Base-by-base conservation (phyloP, 1,140 invertebrate genomes). In the Onthophagus taurus region DNA sequence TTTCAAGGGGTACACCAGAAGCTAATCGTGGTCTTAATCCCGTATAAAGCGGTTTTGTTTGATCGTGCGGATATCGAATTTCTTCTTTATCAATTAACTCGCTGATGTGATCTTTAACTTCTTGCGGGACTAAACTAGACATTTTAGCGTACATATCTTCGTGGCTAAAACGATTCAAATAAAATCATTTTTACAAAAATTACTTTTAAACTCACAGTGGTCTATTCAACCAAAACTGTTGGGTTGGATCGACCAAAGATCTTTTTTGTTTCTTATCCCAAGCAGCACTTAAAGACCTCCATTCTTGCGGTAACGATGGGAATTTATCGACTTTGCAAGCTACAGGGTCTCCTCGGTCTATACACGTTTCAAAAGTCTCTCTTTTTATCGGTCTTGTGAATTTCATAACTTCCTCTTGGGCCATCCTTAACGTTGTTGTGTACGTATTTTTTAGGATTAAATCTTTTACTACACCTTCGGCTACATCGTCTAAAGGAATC, bases 401-500 rank as follows among this genome's bases (percentile, higher is more conserved):
- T 16, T 41, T 41, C 39, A n/a, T 36, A 13, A 42, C 34, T 38
- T 48, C 42, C 31, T 46, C 26, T 12, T 34, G 35, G 2, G 37
- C 39, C 45, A 50, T 38, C 13, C 48, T 46, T 47, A 47, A 54
- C 24, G 59, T 58, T 13, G 58, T 54, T 12, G 49, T 59, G 36
- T 64, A 64, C 41, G 53, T 51, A 34, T 52, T 49, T 2, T 55
- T 31, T 18, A 49, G 46, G 5, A 63, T 18, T 5, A 57, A 4
- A 7, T 61, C 42, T 36, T 63, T 50, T 11, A 62, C 60, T 24
- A 64, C 44, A 35, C 53, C 46, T 48, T 72, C 63, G 2, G 53
- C 52, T 2, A 72, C 54, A 36, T 74, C 64, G 33, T 74, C 71
- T 45, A 73, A 58, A 49, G 65, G 66, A 9, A 72, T 58, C 3